A percentile compares a stretch with the other conserved stretches of the same genome.
Evolutionary conservation across 1,140 invertebrate genomes (phyloP).

Genomic region (Phortica variegata): DNA sequence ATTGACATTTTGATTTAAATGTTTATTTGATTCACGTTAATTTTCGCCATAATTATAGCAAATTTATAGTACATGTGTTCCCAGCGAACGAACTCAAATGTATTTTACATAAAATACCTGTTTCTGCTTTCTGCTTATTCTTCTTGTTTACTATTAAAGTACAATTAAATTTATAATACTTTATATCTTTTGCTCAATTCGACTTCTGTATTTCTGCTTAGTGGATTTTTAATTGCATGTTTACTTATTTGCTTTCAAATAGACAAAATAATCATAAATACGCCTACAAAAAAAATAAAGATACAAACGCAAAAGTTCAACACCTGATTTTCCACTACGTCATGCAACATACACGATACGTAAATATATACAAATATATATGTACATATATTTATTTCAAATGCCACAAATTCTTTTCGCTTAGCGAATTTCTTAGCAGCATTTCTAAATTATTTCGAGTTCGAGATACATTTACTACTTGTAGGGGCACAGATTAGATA

Average conservation of each 20-base stretch:
- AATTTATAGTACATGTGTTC: constrained; percentile 29
- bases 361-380: neutral
- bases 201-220: constrained; percentile 13
- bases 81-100: too few species aligned
- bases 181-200: constrained; percentile 9
- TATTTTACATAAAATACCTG: too few species aligned
- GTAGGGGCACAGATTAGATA: too few species aligned
- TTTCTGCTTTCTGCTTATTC: too few species aligned
- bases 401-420: neutral
- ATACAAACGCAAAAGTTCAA: constrained; percentile 6
- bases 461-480: constrained; percentile 7
- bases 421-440: constrained; percentile 9
- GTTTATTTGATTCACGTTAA: constrained; percentile 11
- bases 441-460: constrained; percentile 7
- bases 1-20: constrained; percentile 52
- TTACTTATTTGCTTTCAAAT: constrained; percentile 51
- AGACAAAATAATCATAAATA: constrained; percentile 47
- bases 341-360: neutral
- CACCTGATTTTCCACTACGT: too few species aligned
- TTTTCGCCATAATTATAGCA: neutral
- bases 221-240: constrained; percentile 25
- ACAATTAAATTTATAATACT: constrained; percentile 15
- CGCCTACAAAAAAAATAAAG: constrained; percentile 13
- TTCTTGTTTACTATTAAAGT: constrained; percentile 29
- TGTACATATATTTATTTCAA: neutral